Evolutionary conservation across 2,797 vertebrate genomes (phyloP), one percentile per base, ranked within the genome.

Genomic region (Sphenopsis melanotis): DNA sequence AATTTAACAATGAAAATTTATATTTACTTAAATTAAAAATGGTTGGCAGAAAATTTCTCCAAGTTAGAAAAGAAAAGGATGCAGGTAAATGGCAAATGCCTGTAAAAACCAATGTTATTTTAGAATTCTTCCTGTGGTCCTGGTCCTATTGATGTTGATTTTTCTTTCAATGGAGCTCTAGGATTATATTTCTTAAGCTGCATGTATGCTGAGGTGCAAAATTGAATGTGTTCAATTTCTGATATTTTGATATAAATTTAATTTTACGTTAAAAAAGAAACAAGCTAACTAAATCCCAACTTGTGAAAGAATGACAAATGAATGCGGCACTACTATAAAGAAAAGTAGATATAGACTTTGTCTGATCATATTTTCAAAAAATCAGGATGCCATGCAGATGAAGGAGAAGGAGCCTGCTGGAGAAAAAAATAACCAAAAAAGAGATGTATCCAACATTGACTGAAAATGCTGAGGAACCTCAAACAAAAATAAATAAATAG

Each of bases 381-480:
- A n/a, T n/a, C 23, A 76, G 46, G 49, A 64, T 52, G 6, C 14
- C 29, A 19, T 7, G 24, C 9, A 75, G 24, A 91, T 66, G 42
- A 91, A 65, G 66, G 26, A 82, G 77, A 87, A 44, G 37, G 27
- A 92, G 53, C 49, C 16, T 92, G 72, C 12, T 69, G 12, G 8
- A 19, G 17, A 46, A 79, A 84, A 84, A 95, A 94, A 78, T 15
- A 92, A 83, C n/a, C 46, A 76, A 83, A 94, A 96, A 83, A 95
- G 71, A 94, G 24, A 83, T 91, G 37, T 72, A 90, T 70, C 71
- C 50, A 24, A 59, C 69, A 79, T 81, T 85, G 89, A 94, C 72
- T 94, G 75, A 53, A 97, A 95, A 80, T 77, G 37, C 39, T 89
- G 39, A 66, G 75, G 52, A 95, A 86, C 15, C 37, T 74, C n/a